Base-by-base conservation (phyloP, 1,140 invertebrate species). In the Callitettix versicolor region DNA sequence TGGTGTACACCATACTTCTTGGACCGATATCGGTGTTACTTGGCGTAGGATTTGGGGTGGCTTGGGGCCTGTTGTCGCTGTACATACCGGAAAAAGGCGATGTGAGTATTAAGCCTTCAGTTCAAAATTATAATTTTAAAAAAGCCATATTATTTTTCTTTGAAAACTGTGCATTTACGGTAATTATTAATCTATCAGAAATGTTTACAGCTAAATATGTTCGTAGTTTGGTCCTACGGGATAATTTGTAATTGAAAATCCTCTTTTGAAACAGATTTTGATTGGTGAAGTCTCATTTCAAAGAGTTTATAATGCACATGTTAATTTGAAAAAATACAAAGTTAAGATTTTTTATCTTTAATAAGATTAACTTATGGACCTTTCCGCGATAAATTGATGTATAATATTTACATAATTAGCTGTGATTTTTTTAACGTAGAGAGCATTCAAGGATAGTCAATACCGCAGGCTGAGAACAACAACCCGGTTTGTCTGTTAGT, bases 31-130 rank as follows among this genome's bases (percentile, higher is more conserved):
- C 86, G 59, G 78, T 90, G 22, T 53, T 86, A 42, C 78, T 81
- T 24, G 88, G 87, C 1, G 74, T 91, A 34, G 78, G 74, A 2
- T 86, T 85, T 60, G 88, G 88, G 12, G 66, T 86, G 1, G 42
- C 85, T 2, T 88, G 86, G 79, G 88, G 87, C 2, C 73, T 79
- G 30, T 63, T 90, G 11, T 74, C 83, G 0, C 84, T 82, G 64
- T 86, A 81, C 54, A 73, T 86, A 36, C 86, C 85, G 2, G 85
- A 88, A 68, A 81, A 80, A 62, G 80, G 82, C 50, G 86, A 90
- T 60, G 75, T 76, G 62, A 76, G 75, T 75, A 58, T 41, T 21
- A 46, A 18, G 17, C 21, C 20, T 7, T n/a, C 6, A 3, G 3
- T 3, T 22, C 14, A 46, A 15, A 2, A 18, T 20, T 6, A 17